Conservation (phyloP, 1,140 invertebrate genomes). For the Dinoponera quadriceps region DNA sequence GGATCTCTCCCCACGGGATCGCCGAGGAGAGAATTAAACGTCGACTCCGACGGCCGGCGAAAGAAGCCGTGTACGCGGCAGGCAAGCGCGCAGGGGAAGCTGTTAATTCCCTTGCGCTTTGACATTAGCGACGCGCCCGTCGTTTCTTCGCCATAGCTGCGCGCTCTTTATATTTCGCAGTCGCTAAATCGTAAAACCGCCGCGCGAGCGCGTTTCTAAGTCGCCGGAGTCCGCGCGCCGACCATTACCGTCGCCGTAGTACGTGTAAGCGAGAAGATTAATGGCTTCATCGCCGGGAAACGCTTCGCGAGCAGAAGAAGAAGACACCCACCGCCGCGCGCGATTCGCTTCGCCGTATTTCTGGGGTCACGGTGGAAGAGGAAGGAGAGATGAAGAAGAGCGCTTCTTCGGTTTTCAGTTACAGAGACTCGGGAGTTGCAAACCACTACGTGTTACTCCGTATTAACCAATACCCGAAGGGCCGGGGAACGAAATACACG, state of each 20-base stretch:
- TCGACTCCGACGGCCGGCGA: conserved; percentile 4
- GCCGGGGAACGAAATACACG: too few relatives aligned
- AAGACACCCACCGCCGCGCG: conserved; percentile 6
- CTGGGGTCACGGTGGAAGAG: too few relatives aligned
- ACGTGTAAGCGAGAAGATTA: conserved; percentile 53
- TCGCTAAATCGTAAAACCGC: conserved; percentile 67
- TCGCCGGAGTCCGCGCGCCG: conserved; percentile 20
- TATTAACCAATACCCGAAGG: too few relatives aligned
- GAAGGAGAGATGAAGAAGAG: too few relatives aligned
- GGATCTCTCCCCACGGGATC: conserved; percentile 52
- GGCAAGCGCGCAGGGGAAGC: conserved; percentile 33
- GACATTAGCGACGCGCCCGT: conserved; percentile 65
- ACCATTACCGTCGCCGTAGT: conserved; percentile 36
- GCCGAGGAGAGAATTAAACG: conserved; percentile 46
- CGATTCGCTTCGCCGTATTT: too few relatives aligned
- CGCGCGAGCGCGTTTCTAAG: background rate
- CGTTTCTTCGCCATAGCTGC: conserved; percentile 6
- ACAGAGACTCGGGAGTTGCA: too few relatives aligned
- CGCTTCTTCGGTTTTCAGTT: conserved; percentile 16
- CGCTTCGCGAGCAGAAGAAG: conserved; percentile 15
- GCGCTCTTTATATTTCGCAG: conserved; percentile 67
- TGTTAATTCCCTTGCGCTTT: conserved; percentile 70
- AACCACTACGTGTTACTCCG: too few relatives aligned
- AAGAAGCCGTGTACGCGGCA: conserved; percentile 42
- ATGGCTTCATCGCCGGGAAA: conserved; percentile 64